Conservation (phyloP, 2,797 vertebrate species). For the Ptychobarbus kaznakovi region DNA sequence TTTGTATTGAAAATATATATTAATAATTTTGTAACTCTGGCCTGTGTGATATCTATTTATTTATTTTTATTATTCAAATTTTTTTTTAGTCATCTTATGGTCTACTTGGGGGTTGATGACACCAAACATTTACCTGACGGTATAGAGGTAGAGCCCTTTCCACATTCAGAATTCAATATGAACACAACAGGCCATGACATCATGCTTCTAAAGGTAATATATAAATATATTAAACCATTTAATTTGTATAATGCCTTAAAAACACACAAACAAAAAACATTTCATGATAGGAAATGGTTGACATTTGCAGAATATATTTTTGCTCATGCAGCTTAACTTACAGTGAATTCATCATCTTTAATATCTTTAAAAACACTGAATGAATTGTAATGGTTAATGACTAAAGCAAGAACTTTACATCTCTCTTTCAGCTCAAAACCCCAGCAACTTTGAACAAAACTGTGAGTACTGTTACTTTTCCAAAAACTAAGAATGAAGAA, state of each 20-base stretch:
- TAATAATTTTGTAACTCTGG: too few species aligned
- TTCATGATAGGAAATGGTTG: too few species aligned
- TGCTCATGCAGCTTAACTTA: too few species aligned
- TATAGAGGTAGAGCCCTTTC: background rate
- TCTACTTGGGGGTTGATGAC: conserved; percentile 56
- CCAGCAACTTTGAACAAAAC: background rate
- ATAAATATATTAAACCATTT: fast-evolving
- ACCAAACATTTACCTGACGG: fast-evolving
- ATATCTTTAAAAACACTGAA: too few species aligned
- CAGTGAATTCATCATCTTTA: too few species aligned
- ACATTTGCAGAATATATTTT: background rate
- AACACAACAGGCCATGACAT: conserved; percentile 41
- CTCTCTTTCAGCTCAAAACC: background rate
- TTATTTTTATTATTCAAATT: background rate
- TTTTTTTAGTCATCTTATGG: conserved; percentile 24
- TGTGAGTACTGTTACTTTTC: conserved; percentile 52
- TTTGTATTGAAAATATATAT: too few species aligned
- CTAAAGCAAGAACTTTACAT: too few species aligned
- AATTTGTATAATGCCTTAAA: fast-evolving
- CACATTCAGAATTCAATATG: background rate
- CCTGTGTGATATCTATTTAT: too few species aligned
- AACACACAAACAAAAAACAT: background rate
- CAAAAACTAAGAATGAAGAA: background rate
- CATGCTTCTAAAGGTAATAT: conserved; percentile 72
- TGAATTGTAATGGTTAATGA: background rate